phyloP scores from a whole-genome alignment of 2,113 vertebrate species.

The Centrocercus urophasianus region DNA sequence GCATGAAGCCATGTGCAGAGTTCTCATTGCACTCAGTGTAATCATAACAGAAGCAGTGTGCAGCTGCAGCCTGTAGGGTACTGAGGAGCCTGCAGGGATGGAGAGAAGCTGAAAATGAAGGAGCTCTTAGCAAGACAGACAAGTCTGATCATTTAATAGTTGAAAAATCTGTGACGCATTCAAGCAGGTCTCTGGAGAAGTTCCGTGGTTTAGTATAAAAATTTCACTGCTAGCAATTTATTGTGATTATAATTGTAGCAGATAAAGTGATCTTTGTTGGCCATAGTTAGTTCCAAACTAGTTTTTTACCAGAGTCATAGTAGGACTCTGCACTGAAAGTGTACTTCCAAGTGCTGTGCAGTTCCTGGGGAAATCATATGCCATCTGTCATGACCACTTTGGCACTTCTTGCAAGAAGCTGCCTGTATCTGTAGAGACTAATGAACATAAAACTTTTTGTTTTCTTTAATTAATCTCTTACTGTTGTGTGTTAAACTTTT shows the following conservation, averaged over 20 bases:
- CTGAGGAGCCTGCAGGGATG: neutral
- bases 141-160: neutral
- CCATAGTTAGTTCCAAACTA: neutral
- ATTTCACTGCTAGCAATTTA: neutral
- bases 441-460: neutral
- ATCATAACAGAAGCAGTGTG: neutral
- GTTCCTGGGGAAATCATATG: neutral
- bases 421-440: neutral
- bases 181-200: neutral
- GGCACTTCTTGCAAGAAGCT: neutral
- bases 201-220: neutral
- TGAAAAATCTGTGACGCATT: neutral
- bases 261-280: neutral
- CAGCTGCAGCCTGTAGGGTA: neutral
- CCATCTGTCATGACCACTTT: neutral
- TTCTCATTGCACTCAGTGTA: neutral
- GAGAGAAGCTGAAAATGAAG: neutral
- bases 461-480: neutral
- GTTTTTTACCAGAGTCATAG: neutral
- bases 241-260: neutral
- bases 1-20: neutral
- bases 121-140: neutral
- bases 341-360: neutral
- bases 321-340: rapidly evolving
- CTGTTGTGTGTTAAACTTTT: neutral